These are phyloP conservation scores for Mobula hypostoma DNA, from an alignment of 2,113 vertebrate genomes.

Conservation along the genomic window DNA sequence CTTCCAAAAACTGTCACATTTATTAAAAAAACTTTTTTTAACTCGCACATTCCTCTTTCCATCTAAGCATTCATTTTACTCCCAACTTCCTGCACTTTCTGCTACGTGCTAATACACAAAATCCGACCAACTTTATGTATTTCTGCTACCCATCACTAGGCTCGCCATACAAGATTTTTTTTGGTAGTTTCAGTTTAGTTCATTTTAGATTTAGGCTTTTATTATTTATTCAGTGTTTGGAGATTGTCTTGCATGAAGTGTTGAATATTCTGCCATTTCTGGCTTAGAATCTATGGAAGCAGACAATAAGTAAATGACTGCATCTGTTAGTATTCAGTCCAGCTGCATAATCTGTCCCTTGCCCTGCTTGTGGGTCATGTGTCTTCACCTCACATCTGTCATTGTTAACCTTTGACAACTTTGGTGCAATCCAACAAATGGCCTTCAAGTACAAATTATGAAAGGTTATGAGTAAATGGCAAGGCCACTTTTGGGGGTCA, in stretches of 20 bases:
- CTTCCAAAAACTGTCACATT: background rate
- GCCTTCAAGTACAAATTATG: background rate
- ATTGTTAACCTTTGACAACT: conserved; percentile 10
- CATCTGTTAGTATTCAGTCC: conserved; percentile 3
- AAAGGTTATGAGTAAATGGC: background rate
- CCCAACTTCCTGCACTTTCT: background rate
- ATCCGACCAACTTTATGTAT: background rate
- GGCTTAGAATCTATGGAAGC: background rate
- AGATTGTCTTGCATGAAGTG: background rate
- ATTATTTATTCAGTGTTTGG: background rate
- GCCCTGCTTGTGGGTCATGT: background rate
- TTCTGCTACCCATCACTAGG: background rate
- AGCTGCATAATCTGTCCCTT: background rate
- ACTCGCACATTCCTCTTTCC: background rate
- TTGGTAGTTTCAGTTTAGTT: background rate
- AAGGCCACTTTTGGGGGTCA: background rate
- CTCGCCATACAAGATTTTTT: background rate
- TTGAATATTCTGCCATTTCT: background rate
- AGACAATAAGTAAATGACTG: background rate
- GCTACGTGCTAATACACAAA: background rate
- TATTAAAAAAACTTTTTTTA: background rate
- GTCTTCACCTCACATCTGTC: conserved; percentile 24
- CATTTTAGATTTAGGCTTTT: background rate
- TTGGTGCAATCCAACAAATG: background rate
- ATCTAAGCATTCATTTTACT: background rate